Conservation (phyloP, 2,888 invertebrate genomes). For the Thumatha senex region DNA sequence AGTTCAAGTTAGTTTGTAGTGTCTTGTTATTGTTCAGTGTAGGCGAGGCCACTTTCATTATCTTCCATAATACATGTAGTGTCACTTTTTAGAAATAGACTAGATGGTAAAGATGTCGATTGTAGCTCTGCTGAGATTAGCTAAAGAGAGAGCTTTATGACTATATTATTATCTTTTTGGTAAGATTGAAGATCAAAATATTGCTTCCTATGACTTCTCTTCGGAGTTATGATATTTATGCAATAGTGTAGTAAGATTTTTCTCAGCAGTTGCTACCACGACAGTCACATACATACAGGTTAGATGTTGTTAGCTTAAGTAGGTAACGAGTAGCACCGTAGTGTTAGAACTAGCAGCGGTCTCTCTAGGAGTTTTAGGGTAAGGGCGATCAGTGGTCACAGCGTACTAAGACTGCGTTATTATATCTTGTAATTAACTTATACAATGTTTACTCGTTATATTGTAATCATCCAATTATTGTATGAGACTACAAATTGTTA, state of each 20-base stretch:
- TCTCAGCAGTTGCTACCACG: constrained; percentile 32
- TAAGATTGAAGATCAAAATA: too few relatives aligned
- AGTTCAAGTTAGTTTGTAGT: constrained; percentile 32
- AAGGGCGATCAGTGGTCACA: constrained; percentile 54
- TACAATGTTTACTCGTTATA: constrained; percentile 69
- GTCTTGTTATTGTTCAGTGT: constrained; percentile 67
- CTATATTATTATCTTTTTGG: too few relatives aligned
- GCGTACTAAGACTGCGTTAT: constrained; percentile 77
- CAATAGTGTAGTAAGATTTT: constrained; percentile 12
- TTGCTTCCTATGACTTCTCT: too few relatives aligned
- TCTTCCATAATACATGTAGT: constrained; percentile 70
- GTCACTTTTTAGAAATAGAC: constrained; percentile 61
- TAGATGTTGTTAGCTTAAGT: constrained; percentile 59
- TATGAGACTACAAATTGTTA: constrained; percentile 21
- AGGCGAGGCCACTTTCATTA: constrained; percentile 74
- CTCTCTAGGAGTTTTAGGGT: constrained; percentile 64
- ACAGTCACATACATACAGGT: constrained; percentile 48
- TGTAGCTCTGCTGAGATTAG: constrained; percentile 32
- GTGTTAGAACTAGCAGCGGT: constrained; percentile 54
- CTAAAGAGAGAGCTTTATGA: neutral
- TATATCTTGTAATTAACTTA: constrained; percentile 46
- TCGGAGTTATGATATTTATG: neutral
- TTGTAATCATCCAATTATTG: constrained; percentile 38
- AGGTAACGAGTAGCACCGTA: constrained; percentile 60
- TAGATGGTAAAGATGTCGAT: constrained; percentile 44